Evolutionary conservation across 2,888 invertebrate species (phyloP).

Genomic region (Willowsia nigromaculata): DNA sequence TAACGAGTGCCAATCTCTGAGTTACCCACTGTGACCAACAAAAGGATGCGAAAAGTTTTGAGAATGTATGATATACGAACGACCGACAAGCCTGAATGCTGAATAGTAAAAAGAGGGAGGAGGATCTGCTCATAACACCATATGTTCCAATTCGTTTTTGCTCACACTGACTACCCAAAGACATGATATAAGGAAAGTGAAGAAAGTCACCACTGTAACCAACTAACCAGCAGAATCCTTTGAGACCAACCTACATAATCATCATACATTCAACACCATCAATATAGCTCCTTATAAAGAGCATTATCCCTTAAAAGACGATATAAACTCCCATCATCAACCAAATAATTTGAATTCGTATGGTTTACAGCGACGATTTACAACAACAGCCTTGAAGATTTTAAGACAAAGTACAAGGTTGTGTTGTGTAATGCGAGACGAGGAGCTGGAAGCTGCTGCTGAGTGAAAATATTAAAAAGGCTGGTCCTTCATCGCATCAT

Average conservation of each 20-base stretch:
- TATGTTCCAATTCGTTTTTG: slow-evolving; percentile 17
- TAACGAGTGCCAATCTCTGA: slow-evolving; percentile 30
- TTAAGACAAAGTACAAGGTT: background rate
- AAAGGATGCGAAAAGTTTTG: slow-evolving; percentile 40
- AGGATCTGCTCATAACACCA: slow-evolving; percentile 27
- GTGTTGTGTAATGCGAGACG: background rate
- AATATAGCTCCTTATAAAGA: slow-evolving; percentile 1
- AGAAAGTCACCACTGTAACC: slow-evolving; percentile 47
- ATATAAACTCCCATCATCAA: background rate
- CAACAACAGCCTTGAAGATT: slow-evolving; percentile 36
- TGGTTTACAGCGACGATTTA: slow-evolving; percentile 33
- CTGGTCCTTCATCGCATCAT: slow-evolving; percentile 7
- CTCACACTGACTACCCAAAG: background rate
- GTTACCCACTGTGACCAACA: slow-evolving; percentile 49
- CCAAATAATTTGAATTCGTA: slow-evolving; percentile 27
- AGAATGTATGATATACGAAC: slow-evolving; percentile 23
- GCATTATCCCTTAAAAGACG: background rate
- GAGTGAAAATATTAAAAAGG: background rate
- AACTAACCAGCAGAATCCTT: slow-evolving; percentile 56
- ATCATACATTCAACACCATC: background rate
- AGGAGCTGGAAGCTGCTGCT: background rate
- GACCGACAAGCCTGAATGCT: background rate
- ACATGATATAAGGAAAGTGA: slow-evolving; percentile 8
- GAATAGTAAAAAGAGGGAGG: slow-evolving; percentile 11
- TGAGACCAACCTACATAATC: slow-evolving; percentile 38